A percentile compares a stretch with the other conserved stretches of the same genome.
Evolutionary conservation across 2,888 invertebrate species (phyloP).

Genomic region (Malacosoma neustria): DNA sequence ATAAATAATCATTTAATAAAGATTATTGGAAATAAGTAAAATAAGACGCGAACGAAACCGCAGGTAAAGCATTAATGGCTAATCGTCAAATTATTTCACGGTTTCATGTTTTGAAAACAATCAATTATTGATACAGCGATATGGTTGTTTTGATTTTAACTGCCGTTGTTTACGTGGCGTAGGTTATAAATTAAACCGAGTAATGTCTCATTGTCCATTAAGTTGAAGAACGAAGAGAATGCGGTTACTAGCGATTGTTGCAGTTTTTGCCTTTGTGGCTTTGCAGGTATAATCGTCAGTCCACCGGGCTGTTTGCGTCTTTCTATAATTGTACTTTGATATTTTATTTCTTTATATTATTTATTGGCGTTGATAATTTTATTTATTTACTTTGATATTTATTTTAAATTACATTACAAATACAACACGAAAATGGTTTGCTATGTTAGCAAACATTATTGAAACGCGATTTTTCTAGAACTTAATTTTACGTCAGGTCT

Average conservation of each 20-base stretch:
- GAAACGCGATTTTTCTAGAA: no score
- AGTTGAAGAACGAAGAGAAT: constrained; percentile 35
- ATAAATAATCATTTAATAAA: constrained; percentile 18
- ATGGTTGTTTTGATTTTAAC: constrained; percentile 35
- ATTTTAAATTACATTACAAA: no score
- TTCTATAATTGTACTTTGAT: constrained; percentile 1
- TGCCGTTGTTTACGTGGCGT: constrained; percentile 11
- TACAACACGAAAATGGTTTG: no score
- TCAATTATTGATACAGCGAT: constrained; percentile 28
- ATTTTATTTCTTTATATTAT: constrained; percentile 4
- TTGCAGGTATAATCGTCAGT: constrained; percentile 47
- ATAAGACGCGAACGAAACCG: no score
- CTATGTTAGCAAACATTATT: no score
- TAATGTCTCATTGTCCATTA: constrained; percentile 24
- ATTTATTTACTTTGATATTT: no score
- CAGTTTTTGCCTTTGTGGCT: constrained; percentile 47
- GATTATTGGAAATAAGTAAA: constrained; percentile 27
- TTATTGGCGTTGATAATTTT: no score
- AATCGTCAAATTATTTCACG: constrained; percentile 42
- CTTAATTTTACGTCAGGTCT: no score
- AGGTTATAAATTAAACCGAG: constrained; percentile 43
- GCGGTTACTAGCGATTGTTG: constrained; percentile 41
- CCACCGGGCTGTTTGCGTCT: no score
- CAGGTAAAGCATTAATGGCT: no score
- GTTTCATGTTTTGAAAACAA: constrained; percentile 44